Evolutionary conservation across 2,113 vertebrate species (phyloP), one percentile per base, ranked within the genome.

Genomic region (Anseranas semipalmata): DNA sequence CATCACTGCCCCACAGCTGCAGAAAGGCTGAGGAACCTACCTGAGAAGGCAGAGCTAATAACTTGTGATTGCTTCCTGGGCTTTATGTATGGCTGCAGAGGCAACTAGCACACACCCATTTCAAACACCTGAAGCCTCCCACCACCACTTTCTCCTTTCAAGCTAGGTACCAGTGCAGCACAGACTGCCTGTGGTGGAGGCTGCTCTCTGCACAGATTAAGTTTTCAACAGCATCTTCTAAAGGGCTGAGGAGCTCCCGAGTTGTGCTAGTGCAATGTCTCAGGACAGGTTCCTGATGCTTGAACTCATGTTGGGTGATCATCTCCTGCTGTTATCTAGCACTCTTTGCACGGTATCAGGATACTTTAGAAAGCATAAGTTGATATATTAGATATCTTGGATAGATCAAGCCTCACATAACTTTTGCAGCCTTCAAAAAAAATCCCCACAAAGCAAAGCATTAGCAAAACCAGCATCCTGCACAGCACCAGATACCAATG

Each of bases 191-290:
- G 33, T 3, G 0, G 28, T 3, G 1, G 7, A n/a, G 35, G 58
- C 60, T 55, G 45, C 48, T n/a, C 48, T 17, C 20, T 30, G 4
- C 24, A 28, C 55, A 50, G 35, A 62, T n/a, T 5, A 8, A 5
- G 2, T 11, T 43, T 52, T 58, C 37, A 32, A 37, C 7, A 4
- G 10, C 14, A 3, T 22, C 17, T 3, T 15, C 46, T 19, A 21
- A 32, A 50, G 17, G 8, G 37, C 33, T 30, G 81, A 46, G 45
- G 33, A 33, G 45, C 45, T 65, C 50, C 67, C 0, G 0, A 22
- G 37, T 12, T 11, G 28, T 15, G 35, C 2, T 1, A 19, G 5
- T 2, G 0, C 28, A 4, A 0, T 4, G 37, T 53, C 56, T 32
- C 76, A 28, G 58, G n/a, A 39, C 14, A 3, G 0, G 12, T 27